Percentiles rank a stretch among this genome's conserved stretches.
Evolutionary conservation across 2,797 vertebrate genomes (phyloP).

Genomic region (Centropyge bicolor): DNA sequence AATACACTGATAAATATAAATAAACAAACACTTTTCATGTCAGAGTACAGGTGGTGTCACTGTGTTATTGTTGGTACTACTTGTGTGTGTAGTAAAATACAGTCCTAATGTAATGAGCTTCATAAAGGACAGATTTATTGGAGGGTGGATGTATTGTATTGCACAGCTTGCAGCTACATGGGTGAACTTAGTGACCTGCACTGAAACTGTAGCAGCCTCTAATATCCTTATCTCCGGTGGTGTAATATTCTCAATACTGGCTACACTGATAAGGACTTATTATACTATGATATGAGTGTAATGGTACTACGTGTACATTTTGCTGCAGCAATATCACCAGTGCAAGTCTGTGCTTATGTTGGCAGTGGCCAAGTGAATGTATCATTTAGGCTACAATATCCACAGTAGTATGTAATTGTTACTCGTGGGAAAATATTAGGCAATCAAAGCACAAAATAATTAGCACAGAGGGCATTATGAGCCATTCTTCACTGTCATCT

Average conservation of each 20-base stretch:
- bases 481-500: slow-evolving; percentile 64
- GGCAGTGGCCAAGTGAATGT: background rate
- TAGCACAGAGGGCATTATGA: slow-evolving; percentile 43
- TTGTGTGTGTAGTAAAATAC: background rate
- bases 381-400: background rate
- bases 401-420: background rate
- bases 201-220: background rate
- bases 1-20: too few relatives aligned
- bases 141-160: background rate
- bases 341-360: too few relatives aligned
- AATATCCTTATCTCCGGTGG: background rate
- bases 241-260: background rate
- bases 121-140: background rate
- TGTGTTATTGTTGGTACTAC: background rate
- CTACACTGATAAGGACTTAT: background rate
- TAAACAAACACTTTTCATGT: too few relatives aligned
- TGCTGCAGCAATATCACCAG: background rate
- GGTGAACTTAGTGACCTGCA: background rate
- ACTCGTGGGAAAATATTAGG: slow-evolving; percentile 56
- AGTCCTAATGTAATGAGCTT: background rate
- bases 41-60: background rate
- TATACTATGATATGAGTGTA: background rate
- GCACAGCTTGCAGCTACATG: background rate
- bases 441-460: slow-evolving; percentile 45
- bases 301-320: background rate